These are phyloP conservation scores for Plecturocebus donacophilus DNA, from an alignment of 2,113 vertebrate genomes.

Conservation along the genomic window DNA sequence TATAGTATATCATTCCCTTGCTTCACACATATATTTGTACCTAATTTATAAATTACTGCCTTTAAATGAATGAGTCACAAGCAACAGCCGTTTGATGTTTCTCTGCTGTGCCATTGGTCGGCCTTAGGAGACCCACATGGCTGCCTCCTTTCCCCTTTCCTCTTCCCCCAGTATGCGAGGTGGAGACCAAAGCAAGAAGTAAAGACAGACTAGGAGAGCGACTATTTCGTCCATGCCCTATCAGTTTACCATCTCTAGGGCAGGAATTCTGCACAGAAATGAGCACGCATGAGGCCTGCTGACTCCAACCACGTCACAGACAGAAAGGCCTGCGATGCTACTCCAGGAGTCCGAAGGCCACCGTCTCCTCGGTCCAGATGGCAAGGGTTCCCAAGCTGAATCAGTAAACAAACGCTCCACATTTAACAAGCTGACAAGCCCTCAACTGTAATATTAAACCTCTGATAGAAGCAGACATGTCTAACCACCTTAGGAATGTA, in stretches of 20 bases:
- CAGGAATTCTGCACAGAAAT: not conserved
- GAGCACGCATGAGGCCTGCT: not conserved
- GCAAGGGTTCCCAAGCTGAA: not conserved
- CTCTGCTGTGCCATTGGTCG: not conserved
- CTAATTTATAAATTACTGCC: not conserved
- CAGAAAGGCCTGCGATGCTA: not conserved
- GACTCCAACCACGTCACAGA: not conserved
- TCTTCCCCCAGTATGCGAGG: not conserved
- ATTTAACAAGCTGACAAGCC: not conserved
- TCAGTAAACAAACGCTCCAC: not conserved
- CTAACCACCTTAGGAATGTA: not conserved
- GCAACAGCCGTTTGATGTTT: not conserved
- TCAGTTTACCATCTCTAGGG: not conserved
- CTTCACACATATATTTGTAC: not conserved
- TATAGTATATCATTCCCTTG: not conserved
- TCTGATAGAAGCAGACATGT: conserved; percentile 15
- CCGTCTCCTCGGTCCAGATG: not conserved
- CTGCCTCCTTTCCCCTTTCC: not conserved
- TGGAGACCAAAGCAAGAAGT: not conserved
- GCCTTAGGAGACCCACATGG: not conserved
- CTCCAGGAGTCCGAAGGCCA: not conserved
- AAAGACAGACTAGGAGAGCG: not conserved
- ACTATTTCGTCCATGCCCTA: not conserved
- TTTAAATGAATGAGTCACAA: not conserved
- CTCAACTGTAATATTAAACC: not conserved